Evolutionary conservation across 1,140 invertebrate genomes (phyloP), one percentile per base, ranked within the genome.

Genomic region (Heliconius hermathena): DNA sequence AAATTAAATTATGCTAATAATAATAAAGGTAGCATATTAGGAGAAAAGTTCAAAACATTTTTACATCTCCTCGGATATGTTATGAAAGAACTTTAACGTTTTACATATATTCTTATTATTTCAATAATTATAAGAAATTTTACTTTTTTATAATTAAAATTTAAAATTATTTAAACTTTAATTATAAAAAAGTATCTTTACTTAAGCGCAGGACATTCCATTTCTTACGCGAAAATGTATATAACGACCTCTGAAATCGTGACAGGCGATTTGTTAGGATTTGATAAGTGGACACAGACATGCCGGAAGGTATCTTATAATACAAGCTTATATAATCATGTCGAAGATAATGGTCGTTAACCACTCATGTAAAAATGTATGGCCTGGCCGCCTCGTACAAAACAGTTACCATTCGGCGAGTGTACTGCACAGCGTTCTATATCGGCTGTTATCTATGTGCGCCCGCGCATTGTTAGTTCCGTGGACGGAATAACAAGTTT

Each of bases 401-500:
- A 54, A 90, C 88, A 90, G 90, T 93, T 92, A 91, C 89, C 90
- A 91, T 93, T 90, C 88, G 85, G 80, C 74, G 81, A 87, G 87
- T 89, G 90, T 91, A 90, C 78, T 79, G 79, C 80, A 78, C 81
- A 81, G 75, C 84, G 78, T 80, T 81, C 84, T 87, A 83, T 89
- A 89, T 89, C 88, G 85, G n/a, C 83, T 79, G 82, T 83, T 90
- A 92, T 93, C 90, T 90, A 92, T 92, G 88, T 89, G 83, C 84
- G 86, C 85, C 83, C 81, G 88, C 82, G 87, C 91, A 88, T 93
- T 92, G 91, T 94, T 94, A 94, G 88, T 76, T 88, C 75, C 92
- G 92, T 90, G 92, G 84, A 81, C 87, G 76, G 92, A 91, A 94
- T 94, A 93, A 89, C 88, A 94, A 94, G 85, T 91, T 84, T 85